Base-by-base conservation (phyloP, 2,113 vertebrate genomes). In the Heterocephalus glaber region DNA sequence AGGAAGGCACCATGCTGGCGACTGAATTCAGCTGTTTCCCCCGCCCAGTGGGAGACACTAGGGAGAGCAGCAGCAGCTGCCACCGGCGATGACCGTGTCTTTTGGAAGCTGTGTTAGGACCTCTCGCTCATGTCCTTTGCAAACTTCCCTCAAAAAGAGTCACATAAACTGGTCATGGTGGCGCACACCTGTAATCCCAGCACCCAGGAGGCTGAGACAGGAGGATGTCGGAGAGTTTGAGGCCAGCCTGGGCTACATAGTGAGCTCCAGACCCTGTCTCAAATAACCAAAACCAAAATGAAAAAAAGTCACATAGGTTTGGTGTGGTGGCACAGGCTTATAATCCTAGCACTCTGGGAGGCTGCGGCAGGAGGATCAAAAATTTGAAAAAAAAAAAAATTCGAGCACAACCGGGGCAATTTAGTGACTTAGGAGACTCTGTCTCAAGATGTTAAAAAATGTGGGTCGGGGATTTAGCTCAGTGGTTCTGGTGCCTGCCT, bases 71-170 rank as follows among this genome's bases (percentile, higher is more conserved):
- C 2, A 24, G 44, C 7, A 2, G 9, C 10, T 5, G 38, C 33
- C 6, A 63, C 56, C 5, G 17, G 58, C 3, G 0, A 30, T 7
- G 14, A n/a, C 28, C 77, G n/a, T 0, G 41, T 14, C 54, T 61
- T 82, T 12, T 26, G 13, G 56, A 84, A 90, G 83, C 19, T 30
- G 38, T 30, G 66, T 1, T 24, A 19, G 47, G 13, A 54, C 84
- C 49, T 11, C 7, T 49, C 54, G 28, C 66, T 83, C 72, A 65
- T 9, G 28, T n/a, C 56, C 61, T 96, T 56, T 19, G 54, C 65
- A 5, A 26, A 54, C 8, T 66, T 66, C 76, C 60, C 84, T 86
- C 65, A 66, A 24, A 74, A 52, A 85, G 2, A 58, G 17, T 7
- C 65, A 38, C 5, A 2, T 4, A 49, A 77, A 41, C 13, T 14